A percentile compares a stretch with the other conserved stretches of the same genome.
phyloP scores from a whole-genome alignment of 2,797 vertebrate species.

The Eulemur albifrons region DNA sequence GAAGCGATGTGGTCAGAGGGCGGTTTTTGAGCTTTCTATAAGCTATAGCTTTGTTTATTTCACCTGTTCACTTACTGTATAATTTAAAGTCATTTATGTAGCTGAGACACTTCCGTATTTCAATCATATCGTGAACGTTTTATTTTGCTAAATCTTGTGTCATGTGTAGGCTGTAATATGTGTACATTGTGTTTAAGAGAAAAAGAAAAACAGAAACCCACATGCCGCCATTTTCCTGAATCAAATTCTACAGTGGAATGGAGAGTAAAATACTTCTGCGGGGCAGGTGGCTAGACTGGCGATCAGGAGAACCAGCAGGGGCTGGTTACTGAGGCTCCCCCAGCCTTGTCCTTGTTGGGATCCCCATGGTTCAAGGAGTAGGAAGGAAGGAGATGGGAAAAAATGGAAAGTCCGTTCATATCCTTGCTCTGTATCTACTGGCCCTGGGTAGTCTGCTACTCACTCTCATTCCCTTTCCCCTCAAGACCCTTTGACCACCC shows the following conservation, averaged over 20 bases:
- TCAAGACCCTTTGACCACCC: neutral
- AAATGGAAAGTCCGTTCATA: neutral
- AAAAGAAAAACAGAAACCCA: conserved; percentile 62
- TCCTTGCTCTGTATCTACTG: neutral
- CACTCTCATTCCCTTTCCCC: neutral
- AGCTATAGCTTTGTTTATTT: conserved; percentile 83
- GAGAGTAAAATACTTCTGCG: conserved; percentile 74
- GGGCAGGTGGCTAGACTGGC: conserved; percentile 67
- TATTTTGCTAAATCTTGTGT: conserved; percentile 82
- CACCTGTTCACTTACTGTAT: conserved; percentile 83
- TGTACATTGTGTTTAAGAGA: conserved; percentile 82
- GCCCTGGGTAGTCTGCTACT: neutral
- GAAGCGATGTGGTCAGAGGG: conserved; percentile 58
- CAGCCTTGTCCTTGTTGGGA: neutral
- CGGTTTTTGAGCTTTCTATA: conserved; percentile 73
- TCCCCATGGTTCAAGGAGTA: neutral
- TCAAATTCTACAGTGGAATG: conserved; percentile 80
- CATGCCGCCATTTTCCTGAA: conserved; percentile 75
- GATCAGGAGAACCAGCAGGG: conserved; percentile 28
- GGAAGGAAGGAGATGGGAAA: neutral
- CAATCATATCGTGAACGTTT: conserved; percentile 82
- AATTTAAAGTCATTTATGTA: conserved; percentile 84
- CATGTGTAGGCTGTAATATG: conserved; percentile 79
- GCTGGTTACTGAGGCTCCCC: neutral
- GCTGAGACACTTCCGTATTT: conserved; percentile 82